Evolutionary conservation across 2,113 vertebrate species (phyloP), one percentile per base, ranked within the genome.

Genomic region (Scytalopus superciliaris): DNA sequence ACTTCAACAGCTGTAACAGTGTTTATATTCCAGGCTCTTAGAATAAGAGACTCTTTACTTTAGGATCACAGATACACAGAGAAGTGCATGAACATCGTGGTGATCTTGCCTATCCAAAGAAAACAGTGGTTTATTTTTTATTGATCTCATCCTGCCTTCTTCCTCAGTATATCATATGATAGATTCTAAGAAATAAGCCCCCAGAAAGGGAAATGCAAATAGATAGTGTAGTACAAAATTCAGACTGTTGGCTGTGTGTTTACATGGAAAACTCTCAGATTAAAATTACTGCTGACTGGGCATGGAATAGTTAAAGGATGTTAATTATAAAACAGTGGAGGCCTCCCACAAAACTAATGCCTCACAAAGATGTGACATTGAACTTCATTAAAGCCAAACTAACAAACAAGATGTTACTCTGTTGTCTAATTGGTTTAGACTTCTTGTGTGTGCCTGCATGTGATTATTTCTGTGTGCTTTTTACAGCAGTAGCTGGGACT

Each of bases 341-440:
- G 39, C 60, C 45, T 79, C 49, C 77, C 70, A 35, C 52, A 73
- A 81, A 80, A 39, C 12, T 56, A 86, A 81, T 55, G 50, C 33
- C 47, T 89, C 60, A 40, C 64, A 89, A 85, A 78, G 56, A 67
- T 35, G 50, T 33, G 47, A 72, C 19, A 14, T 37, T 91, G 77
- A 94, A 86, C 55, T 84, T 81, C 81, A 91, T 94, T 86, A 93
- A 93, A 87, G 47, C 47, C 86, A 90, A 93, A 37, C 64, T 79
- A 78, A 68, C 66, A 82, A 91, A 87, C 56, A 91, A 72, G 67
- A 56, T 70, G 56, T 70, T 50, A 79, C 12, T 62, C 19, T 62
- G 60, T 40, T 75, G 35, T 75, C 44, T 76, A 85, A 74, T 76
- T 74, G 59, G 16, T 73, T 87, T 77, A 70, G 22, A 53, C 66